Evolutionary conservation across 2,888 invertebrate species (phyloP).

Genomic region (Dermolepida albohirtum): DNA sequence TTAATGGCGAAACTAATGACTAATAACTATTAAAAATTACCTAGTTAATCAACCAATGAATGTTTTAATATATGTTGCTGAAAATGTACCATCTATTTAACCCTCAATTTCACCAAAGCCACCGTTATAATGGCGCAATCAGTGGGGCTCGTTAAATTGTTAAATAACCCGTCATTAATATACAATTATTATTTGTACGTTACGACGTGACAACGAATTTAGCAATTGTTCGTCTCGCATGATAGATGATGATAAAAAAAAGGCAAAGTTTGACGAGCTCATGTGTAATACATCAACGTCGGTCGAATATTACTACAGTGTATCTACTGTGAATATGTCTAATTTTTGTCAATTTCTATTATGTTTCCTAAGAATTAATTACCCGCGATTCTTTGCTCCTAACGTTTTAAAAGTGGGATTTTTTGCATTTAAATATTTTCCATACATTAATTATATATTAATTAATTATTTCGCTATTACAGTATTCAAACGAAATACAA

Average conservation of each 20-base stretch:
- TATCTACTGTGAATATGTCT: constrained; percentile 13
- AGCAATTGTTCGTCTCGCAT: constrained; percentile 26
- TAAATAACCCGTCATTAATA: constrained; percentile 37
- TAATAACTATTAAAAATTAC: constrained; percentile 21
- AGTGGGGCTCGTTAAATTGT: constrained; percentile 28
- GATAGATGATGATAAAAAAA: constrained; percentile 38
- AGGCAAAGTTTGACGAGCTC: constrained; percentile 35
- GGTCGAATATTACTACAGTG: constrained; percentile 6
- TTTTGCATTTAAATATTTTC: no score
- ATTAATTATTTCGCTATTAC: no score
- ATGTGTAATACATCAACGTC: constrained; percentile 32
- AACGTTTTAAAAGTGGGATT: no score
- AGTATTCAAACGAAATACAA: no score
- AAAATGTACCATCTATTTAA: constrained; percentile 7
- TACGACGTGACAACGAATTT: constrained; percentile 35
- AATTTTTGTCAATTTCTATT: constrained; percentile 20
- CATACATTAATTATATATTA: no score
- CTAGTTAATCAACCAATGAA: constrained; percentile 16
- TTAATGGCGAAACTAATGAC: neutral
- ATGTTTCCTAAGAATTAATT: constrained; percentile 30
- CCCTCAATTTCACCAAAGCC: constrained; percentile 7
- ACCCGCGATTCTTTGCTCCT: neutral
- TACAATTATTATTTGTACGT: constrained; percentile 36
- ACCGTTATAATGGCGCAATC: constrained; percentile 20
- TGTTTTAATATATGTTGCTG: constrained; percentile 24